Base-by-base conservation (phyloP, 2,113 vertebrate species). In the Brachirus orientalis region DNA sequence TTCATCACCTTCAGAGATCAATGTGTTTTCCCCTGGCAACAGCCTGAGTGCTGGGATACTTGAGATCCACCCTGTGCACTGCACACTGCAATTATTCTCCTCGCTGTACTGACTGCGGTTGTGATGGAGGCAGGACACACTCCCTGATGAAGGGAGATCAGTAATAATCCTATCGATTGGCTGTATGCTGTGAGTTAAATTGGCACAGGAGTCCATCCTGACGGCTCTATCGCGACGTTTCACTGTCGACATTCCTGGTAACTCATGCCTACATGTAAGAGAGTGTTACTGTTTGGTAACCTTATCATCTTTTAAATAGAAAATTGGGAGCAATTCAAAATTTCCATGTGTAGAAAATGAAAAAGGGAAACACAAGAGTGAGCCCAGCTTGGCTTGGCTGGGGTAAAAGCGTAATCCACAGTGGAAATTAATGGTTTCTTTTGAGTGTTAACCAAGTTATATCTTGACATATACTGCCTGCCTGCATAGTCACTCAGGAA, bases 1-100 rank as follows among this genome's bases (percentile, higher is more conserved):
- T 91, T 92, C 92, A 90, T 85, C 89, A 90, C 91, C 90, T 91
- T 80, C 65, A 37, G 80, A 92, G 89, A 90, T 89, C 88, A 90
- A 85, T 90, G 86, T 82, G 74, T 75, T 90, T 86, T 90, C 76
- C 70, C 88, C 83, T 90, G 87, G 89, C 86, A 80, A 69, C 67
- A 46, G 54, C 47, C 62, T 28, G 62, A 83, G 71, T 52, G 80
- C 73, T 59, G 82, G 70, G 88, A 90, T 86, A 90, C 86, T 82
- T 67, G 85, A 91, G 87, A 86, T 79, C 85, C 75, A 79, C 76
- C 74, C 75, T 5, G 57, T 61, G 54, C 20, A 50, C 81, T 72
- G 67, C 77, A 74, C 71, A 79, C 70, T 76, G 80, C 86, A 91
- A 90, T 90, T 88, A 89, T 76, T 69, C 67, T 80, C 63, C 77